These are phyloP conservation scores for Parnassius apollo DNA, from an alignment of 2,888 invertebrate genomes.

Conservation along the genomic window DNA sequence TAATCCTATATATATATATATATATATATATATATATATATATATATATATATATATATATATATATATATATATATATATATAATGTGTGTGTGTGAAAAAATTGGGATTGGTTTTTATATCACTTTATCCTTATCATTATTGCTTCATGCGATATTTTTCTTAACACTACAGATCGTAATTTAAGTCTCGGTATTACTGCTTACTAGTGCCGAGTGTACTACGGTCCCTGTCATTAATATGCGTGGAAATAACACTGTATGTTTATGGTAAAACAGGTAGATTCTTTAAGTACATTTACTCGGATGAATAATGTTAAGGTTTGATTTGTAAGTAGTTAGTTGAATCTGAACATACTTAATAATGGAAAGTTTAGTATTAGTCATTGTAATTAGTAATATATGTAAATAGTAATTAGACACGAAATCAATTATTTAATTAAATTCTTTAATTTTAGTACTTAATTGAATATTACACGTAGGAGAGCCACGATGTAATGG, in stretches of 20 bases:
- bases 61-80: too few relatives aligned
- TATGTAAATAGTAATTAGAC: neutral
- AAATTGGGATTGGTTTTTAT: neutral
- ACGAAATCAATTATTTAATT: neutral
- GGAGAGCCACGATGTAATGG: too few relatives aligned
- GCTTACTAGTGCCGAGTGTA: conserved; percentile 9
- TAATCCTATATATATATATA: too few relatives aligned
- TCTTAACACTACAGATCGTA: conserved; percentile 10
- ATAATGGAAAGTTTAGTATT: conserved; percentile 9
- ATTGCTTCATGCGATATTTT: conserved; percentile 10
- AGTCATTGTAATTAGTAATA: neutral
- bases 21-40: too few relatives aligned
- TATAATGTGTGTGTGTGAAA: too few relatives aligned
- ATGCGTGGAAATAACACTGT: conserved; percentile 26
- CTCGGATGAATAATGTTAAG: conserved; percentile 24
- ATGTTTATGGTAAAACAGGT: conserved; percentile 28
- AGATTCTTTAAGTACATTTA: conserved; percentile 26
- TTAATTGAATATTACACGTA: too few relatives aligned
- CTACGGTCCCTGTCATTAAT: conserved; percentile 24
- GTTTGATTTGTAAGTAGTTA: conserved; percentile 14
- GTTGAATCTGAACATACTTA: conserved; percentile 8
- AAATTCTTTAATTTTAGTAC: neutral
- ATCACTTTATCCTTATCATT: conserved; percentile 1
- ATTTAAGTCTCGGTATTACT: conserved; percentile 20
- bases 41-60: too few relatives aligned